Evolutionary conservation across 2,888 invertebrate species (phyloP).

Genomic region (Cynaeus angustus): DNA sequence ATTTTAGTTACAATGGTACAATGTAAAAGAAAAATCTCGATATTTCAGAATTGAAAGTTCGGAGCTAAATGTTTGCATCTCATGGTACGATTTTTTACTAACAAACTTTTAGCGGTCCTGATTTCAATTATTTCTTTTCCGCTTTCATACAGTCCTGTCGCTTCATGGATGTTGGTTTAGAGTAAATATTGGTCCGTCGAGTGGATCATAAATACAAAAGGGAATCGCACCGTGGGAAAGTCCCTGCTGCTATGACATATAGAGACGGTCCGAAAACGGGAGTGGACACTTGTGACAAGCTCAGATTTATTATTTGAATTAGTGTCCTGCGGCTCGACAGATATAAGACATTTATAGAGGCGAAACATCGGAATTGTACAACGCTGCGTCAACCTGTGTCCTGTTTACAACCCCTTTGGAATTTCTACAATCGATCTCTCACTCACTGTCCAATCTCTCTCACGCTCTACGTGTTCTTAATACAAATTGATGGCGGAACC

Average conservation of each 20-base stretch:
- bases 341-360: constrained; percentile 51
- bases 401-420: constrained; percentile 38
- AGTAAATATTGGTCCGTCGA: constrained; percentile 37
- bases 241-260: constrained; percentile 41
- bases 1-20: no score
- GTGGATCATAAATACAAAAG: constrained; percentile 46
- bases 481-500: constrained; percentile 59
- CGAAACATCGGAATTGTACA: constrained; percentile 43
- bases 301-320: constrained; percentile 54
- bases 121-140: constrained; percentile 18
- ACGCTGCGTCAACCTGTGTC: constrained; percentile 36
- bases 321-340: constrained; percentile 47
- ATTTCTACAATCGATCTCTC: constrained; percentile 42
- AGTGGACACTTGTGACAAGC: constrained; percentile 49
- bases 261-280: constrained; percentile 39
- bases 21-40: no score
- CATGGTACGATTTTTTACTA: no score
- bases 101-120: no score
- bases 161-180: constrained; percentile 25
- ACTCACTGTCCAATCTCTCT: constrained; percentile 50
- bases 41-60: no score
- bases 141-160: not conserved
- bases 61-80: no score
- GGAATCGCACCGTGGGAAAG: constrained; percentile 37
- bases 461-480: constrained; percentile 57